A percentile compares a stretch with the other conserved stretches of the same genome.
Conservation (phyloP, 2,888 invertebrate species). For the Rhyacophila evoluta region DNA sequence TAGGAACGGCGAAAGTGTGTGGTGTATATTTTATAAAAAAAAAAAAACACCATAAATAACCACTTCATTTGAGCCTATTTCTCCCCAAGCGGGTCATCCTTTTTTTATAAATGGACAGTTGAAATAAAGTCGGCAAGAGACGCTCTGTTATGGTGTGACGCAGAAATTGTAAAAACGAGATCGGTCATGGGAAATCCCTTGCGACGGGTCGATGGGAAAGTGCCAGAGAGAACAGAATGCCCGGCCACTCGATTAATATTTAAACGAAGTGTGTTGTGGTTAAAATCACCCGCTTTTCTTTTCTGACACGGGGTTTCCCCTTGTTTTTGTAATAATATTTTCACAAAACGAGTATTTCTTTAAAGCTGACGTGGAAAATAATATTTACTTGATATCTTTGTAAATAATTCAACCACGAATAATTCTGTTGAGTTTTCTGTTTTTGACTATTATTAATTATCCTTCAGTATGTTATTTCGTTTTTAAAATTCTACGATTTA, state of each 20-base stretch:
- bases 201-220: conserved; percentile 16
- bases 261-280: neutral
- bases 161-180: conserved; percentile 21
- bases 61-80: neutral
- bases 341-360: neutral
- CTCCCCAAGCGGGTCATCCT: neutral
- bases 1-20: too few species aligned
- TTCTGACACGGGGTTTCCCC: neutral
- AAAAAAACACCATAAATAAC: too few species aligned
- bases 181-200: conserved; percentile 7
- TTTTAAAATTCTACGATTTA: too few species aligned
- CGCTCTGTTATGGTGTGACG: neutral
- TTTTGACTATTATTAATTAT: too few species aligned
- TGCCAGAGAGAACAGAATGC: neutral
- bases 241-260: conserved; percentile 4
- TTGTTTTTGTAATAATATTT: neutral
- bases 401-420: too few species aligned
- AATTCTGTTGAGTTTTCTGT: too few species aligned
- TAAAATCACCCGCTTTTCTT: neutral
- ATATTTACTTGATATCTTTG: too few species aligned
- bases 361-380: neutral
- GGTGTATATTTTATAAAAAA: too few species aligned
- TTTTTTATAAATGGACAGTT: neutral
- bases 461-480: too few species aligned
- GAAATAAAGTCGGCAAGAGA: neutral